Base-by-base conservation (phyloP, 2,113 vertebrate species). In the Rhinoderma darwinii region DNA sequence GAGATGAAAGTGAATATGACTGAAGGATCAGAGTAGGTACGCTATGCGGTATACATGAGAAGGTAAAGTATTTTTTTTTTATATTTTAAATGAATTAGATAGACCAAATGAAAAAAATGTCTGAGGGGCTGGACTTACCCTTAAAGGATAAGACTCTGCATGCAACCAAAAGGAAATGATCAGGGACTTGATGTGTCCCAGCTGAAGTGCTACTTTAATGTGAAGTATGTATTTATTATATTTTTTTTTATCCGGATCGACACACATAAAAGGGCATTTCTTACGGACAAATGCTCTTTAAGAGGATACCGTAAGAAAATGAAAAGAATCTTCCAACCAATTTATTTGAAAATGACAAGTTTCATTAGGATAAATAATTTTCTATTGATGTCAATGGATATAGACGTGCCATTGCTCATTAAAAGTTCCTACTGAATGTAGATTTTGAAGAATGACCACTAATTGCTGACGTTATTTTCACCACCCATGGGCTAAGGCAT, bases 391-490 rank as follows among this genome's bases (percentile, higher is more conserved):
- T 72, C 35, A 10, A 25, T 41, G 68, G 35, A 37, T 25, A 17
- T 25, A 39, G 68, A 72, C 68, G 9, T 72, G 39, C 68, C 68
- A 12, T 41, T 72, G 68, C 68, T 72, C 68, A 72, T 72, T 72
- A 72, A 70, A 72, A 72, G 35, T 37, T 41, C 68, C 37, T 25
- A 25, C 18, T 41, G 20, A 25, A 41, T 41, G 68, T 72, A 25
- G 37, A 22, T 72, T 39, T 72, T 4, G 37, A 18, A 41, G 35
- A 41, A 72, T 72, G 68, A 72, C 35, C 68, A 72, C 35, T 72
- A 72, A 41, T 41, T 72, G 37, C 68, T 72, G 68, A 37, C 68
- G 25, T 39, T 22, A 41, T 72, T 18, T 8, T 35, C 10, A 41
- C 68, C 68, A 72, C 68, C 9, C 35, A 39, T 39, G 73, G 73